Conservation (phyloP, 2,888 invertebrate genomes). For the Philaethria dido region DNA sequence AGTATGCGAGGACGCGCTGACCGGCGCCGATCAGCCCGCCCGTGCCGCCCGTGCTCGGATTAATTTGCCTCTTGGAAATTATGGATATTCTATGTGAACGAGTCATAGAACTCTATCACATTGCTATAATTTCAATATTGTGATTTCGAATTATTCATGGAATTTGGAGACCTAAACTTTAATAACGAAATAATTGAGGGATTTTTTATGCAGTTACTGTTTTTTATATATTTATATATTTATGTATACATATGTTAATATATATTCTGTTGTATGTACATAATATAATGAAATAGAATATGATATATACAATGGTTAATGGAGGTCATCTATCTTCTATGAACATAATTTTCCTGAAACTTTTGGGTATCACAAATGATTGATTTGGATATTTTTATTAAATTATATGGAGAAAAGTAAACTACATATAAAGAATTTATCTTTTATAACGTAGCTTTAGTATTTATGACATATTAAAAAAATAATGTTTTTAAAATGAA, state of each 20-base stretch:
- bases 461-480: too few species aligned
- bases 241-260: too few species aligned
- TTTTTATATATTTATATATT: too few species aligned
- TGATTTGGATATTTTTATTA: conserved; percentile 47
- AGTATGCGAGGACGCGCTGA: conserved; percentile 82
- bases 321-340: conserved; percentile 10
- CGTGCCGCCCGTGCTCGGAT: conserved; percentile 79
- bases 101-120: conserved; percentile 63
- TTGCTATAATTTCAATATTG: conserved; percentile 66
- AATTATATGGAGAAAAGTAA: background rate
- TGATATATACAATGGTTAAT: background rate
- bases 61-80: conserved; percentile 82
- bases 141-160: conserved; percentile 25
- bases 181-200: background rate
- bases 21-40: conserved; percentile 78
- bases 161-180: background rate
- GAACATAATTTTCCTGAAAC: conserved; percentile 29
- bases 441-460: too few species aligned
- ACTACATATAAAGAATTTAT: background rate
- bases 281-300: background rate
- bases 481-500: too few species aligned
- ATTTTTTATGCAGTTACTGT: background rate
- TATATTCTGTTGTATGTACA: too few species aligned
- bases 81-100: conserved; percentile 65
- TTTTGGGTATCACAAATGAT: conserved; percentile 47